Evolutionary conservation across 2,888 invertebrate species (phyloP).

Genomic region (Archips crataeganus): DNA sequence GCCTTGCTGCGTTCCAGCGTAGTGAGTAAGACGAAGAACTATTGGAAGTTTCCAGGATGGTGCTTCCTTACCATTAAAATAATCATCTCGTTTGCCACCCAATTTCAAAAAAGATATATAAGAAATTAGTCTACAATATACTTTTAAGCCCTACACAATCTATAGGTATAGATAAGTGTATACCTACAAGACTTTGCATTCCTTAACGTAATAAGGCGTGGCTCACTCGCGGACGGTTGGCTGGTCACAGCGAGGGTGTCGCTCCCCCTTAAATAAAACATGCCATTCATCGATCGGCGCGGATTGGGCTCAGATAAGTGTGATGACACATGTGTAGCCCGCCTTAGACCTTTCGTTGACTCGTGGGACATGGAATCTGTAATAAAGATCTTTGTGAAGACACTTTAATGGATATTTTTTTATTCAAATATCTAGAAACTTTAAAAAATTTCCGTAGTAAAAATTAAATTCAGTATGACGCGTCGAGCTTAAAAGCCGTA

Average conservation of each 20-base stretch:
- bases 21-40: no score
- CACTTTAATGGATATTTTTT: background rate
- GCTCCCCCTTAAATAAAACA: conserved; percentile 28
- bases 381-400: background rate
- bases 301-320: conserved; percentile 24
- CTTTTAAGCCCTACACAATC: background rate
- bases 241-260: conserved; percentile 51
- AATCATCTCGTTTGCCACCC: no score
- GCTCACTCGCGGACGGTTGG: conserved; percentile 45
- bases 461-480: no score
- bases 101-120: no score
- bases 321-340: conserved; percentile 15
- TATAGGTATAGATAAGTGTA: background rate
- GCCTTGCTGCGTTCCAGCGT: no score
- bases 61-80: no score
- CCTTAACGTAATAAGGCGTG: conserved; percentile 34
- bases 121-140: no score
- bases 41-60: no score
- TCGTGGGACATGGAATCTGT: background rate
- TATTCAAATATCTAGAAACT: no score
- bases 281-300: conserved; percentile 35
- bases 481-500: background rate
- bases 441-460: no score
- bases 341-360: background rate
- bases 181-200: conserved; percentile 17